These are phyloP conservation scores for Diadophis punctatus DNA, from an alignment of 2,113 vertebrate species.

Conservation along the genomic window DNA sequence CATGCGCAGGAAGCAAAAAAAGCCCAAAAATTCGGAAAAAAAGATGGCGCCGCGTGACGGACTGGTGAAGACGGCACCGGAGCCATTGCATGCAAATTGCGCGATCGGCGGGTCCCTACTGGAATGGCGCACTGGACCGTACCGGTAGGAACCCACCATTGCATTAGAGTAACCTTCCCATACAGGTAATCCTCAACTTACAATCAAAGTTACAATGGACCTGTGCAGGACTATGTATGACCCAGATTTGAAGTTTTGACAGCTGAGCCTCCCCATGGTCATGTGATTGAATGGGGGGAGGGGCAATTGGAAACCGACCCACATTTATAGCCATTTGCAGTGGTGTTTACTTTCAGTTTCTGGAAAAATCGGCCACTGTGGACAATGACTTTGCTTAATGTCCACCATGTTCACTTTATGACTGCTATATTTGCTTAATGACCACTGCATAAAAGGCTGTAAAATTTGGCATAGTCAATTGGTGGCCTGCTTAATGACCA, in stretches of 20 bases:
- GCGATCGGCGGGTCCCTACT: no score
- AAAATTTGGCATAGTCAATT: neutral
- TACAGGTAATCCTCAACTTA: neutral
- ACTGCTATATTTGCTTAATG: neutral
- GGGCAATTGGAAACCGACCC: neutral
- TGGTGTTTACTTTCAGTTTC: neutral
- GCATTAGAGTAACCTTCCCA: neutral
- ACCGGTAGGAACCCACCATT: no score
- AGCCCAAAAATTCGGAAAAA: no score
- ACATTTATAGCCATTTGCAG: neutral
- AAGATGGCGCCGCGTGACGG: no score
- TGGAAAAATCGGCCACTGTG: neutral
- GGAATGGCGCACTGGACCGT: no score
- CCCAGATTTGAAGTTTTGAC: neutral
- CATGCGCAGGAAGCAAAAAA: no score
- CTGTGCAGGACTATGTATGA: no score
- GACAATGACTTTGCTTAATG: neutral
- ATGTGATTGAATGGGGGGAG: neutral
- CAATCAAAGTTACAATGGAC: neutral
- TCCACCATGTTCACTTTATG: neutral
- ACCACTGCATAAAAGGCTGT: neutral
- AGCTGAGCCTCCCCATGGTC: neutral
- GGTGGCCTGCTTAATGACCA: neutral
- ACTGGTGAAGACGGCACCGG: no score
- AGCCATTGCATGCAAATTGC: no score